Evolutionary conservation across 2,888 invertebrate species (phyloP).

Genomic region (Nasonovia ribisnigri): DNA sequence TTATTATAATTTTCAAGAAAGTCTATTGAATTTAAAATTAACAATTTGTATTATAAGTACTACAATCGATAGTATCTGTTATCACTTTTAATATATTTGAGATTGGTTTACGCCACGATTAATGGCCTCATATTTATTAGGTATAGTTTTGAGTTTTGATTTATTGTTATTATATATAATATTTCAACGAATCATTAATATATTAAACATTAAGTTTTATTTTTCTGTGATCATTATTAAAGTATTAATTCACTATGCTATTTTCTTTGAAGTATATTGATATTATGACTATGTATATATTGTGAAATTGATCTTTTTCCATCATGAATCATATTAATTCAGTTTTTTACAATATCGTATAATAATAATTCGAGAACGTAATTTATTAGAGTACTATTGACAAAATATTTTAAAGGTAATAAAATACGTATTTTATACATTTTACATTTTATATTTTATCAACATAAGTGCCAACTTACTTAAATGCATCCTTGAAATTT

Average conservation of each 20-base stretch:
- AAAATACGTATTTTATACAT: not conserved
- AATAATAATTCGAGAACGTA: not conserved
- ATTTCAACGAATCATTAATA: not conserved
- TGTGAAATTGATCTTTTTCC: not conserved
- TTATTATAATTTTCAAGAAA: not conserved
- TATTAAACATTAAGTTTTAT: not conserved
- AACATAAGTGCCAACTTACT: not conserved
- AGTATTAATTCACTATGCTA: not conserved
- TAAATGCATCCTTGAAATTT: not conserved
- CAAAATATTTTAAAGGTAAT: not conserved
- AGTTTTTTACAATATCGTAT: not conserved
- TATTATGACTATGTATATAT: not conserved
- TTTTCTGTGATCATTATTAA: not conserved
- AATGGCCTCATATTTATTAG: not conserved
- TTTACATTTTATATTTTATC: not conserved
- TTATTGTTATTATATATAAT: too few species aligned
- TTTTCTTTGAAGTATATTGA: not conserved
- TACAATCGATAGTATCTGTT: not conserved
- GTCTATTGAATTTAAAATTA: not conserved
- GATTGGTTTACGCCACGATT: not conserved
- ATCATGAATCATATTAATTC: not conserved
- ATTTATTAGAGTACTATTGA: not conserved
- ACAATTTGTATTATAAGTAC: not conserved
- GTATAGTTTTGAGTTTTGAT: not conserved
- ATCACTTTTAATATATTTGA: slow-evolving; percentile 2